A percentile compares a stretch with the other conserved stretches of the same genome.
Conservation (phyloP, 2,888 invertebrate genomes). For the Leptura quadrifasciata region DNA sequence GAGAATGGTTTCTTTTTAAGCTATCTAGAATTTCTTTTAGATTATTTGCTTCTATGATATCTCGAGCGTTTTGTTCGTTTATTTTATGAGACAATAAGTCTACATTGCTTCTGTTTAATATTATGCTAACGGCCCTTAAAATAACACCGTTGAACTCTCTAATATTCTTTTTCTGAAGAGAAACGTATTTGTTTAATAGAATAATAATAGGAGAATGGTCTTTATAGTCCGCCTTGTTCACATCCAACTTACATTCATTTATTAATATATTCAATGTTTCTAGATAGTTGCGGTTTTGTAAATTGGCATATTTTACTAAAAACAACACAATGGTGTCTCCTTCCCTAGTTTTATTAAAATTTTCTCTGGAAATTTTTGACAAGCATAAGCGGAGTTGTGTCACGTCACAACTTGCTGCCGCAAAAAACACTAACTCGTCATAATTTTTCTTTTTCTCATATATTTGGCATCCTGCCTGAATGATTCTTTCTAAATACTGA, state of each 20-base stretch:
- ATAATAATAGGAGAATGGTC: constrained; percentile 26
- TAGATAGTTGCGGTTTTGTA: constrained; percentile 13
- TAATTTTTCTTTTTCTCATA: constrained; percentile 19
- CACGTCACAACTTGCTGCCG: constrained; percentile 26
- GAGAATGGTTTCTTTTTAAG: background rate
- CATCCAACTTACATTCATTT: constrained; percentile 20
- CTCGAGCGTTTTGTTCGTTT: constrained; percentile 14
- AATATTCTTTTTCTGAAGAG: constrained; percentile 13
- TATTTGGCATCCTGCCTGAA: constrained; percentile 10
- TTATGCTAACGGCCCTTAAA: constrained; percentile 14
- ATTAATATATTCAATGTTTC: constrained; percentile 27
- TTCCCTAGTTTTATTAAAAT: constrained; percentile 21
- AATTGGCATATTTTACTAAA: constrained; percentile 23
- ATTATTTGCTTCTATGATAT: constrained; percentile 4
- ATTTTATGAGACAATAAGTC: constrained; percentile 27
- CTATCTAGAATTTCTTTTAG: background rate
- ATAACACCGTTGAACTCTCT: constrained; percentile 13
- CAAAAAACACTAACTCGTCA: constrained; percentile 22
- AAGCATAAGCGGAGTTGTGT: background rate
- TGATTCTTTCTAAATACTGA: constrained; percentile 19
- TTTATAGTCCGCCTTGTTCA: constrained; percentile 30
- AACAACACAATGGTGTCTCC: constrained; percentile 29
- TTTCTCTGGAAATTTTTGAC: background rate
- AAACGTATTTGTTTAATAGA: constrained; percentile 29
- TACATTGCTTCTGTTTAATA: constrained; percentile 28